Percentiles rank a stretch among this genome's conserved stretches.
phyloP scores from a whole-genome alignment of 2,113 vertebrate genomes.

The Brachyhypopomus gauderio region DNA sequence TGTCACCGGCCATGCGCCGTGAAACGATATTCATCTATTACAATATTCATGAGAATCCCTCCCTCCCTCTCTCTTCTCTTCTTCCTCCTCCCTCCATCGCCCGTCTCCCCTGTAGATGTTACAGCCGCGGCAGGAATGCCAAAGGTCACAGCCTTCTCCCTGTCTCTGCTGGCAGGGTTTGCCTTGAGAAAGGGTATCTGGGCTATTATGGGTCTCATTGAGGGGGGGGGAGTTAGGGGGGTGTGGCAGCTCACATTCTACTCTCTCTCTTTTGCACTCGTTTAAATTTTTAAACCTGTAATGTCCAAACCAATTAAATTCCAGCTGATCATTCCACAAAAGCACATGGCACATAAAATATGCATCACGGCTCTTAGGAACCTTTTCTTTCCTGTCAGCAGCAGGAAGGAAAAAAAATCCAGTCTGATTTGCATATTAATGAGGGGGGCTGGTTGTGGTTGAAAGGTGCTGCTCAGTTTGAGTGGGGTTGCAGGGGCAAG shows the following conservation, averaged over 20 bases:
- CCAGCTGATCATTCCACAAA: constrained; percentile 71
- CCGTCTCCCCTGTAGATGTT: constrained; percentile 38
- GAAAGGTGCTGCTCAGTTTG: constrained; percentile 39
- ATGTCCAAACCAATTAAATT: constrained; percentile 76
- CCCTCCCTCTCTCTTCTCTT: neutral
- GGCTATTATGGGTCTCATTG: constrained; percentile 65
- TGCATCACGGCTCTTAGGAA: constrained; percentile 63
- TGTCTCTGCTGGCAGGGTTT: constrained; percentile 59
- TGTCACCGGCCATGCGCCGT: constrained; percentile 37
- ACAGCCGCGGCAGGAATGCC: constrained; percentile 55
- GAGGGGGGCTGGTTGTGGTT: constrained; percentile 49
- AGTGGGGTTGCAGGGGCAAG: constrained; percentile 32
- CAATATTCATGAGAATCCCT: constrained; percentile 58
- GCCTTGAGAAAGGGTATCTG: constrained; percentile 69
- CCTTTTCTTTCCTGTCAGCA: constrained; percentile 53
- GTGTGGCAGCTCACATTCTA: constrained; percentile 55
- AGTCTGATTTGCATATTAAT: constrained; percentile 61
- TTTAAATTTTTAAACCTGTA: constrained; percentile 75
- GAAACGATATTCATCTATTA: constrained; percentile 42
- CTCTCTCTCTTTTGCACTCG: constrained; percentile 68
- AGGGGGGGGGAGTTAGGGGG: constrained; percentile 37
- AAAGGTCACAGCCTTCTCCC: constrained; percentile 62
- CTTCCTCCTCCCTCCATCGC: neutral
- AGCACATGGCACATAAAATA: constrained; percentile 73
- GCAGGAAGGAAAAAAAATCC: constrained; percentile 53